Evolutionary conservation across 2,797 vertebrate species (phyloP).

Genomic region (Pseudopleuronectes americanus): DNA sequence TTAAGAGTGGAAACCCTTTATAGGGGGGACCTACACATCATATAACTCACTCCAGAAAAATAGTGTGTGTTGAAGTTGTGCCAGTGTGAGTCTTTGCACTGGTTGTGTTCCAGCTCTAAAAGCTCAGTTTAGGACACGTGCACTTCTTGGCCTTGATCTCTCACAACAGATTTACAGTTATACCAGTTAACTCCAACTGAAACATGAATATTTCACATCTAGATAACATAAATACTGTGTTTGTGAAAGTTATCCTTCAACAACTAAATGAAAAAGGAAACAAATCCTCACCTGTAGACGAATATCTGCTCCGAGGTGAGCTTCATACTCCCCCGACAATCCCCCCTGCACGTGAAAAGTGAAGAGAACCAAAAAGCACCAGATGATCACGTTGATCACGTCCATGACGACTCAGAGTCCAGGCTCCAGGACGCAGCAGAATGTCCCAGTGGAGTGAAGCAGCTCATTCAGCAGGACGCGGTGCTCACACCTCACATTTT

Average conservation of each 20-base stretch:
- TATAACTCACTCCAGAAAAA: not conserved
- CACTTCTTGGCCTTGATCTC: no score
- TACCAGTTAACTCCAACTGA: no score
- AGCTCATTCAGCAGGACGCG: slow-evolving; percentile 40
- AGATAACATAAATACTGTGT: no score
- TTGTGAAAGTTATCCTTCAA: not conserved
- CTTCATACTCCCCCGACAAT: slow-evolving; percentile 59
- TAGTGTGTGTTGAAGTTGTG: not conserved
- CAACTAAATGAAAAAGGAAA: not conserved
- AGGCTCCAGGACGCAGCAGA: slow-evolving; percentile 14
- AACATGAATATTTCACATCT: no score
- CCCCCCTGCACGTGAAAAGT: slow-evolving; percentile 58
- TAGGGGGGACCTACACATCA: not conserved
- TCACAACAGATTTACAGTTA: not conserved
- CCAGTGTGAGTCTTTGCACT: not conserved
- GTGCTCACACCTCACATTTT: slow-evolving; percentile 68
- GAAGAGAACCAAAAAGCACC: slow-evolving; percentile 65
- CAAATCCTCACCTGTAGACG: slow-evolving; percentile 69
- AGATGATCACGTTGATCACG: slow-evolving; percentile 54
- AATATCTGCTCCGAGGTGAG: slow-evolving; percentile 44
- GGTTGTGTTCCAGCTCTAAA: not conserved
- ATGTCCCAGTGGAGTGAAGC: slow-evolving; percentile 28
- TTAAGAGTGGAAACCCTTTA: slow-evolving; percentile 46
- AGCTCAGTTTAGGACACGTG: not conserved
- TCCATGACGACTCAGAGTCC: slow-evolving; percentile 16